Evolutionary conservation across 2,888 invertebrate genomes (phyloP).

Genomic region (Eupithecia inturbata): DNA sequence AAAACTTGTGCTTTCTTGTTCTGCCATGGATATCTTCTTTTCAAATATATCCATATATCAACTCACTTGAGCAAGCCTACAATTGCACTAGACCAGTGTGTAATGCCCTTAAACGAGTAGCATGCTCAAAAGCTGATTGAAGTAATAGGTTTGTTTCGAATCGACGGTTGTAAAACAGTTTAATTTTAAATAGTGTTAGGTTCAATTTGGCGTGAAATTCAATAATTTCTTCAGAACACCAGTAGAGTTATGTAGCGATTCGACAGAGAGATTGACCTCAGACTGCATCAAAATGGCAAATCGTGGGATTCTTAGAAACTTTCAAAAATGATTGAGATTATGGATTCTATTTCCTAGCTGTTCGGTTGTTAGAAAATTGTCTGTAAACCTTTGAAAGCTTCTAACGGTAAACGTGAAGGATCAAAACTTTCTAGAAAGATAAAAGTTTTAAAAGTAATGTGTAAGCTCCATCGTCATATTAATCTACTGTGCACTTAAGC

Average conservation of each 20-base stretch:
- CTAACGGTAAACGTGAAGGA: conserved; percentile 25
- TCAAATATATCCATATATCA: no score
- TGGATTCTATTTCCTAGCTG: neutral
- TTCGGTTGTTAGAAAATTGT: conserved; percentile 3
- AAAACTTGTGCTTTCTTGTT: no score
- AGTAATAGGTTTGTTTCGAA: conserved; percentile 56
- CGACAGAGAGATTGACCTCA: conserved; percentile 68
- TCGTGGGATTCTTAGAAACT: conserved; percentile 50
- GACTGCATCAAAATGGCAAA: conserved; percentile 44
- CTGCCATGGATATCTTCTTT: no score
- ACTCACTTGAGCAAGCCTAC: neutral
- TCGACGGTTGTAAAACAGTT: conserved; percentile 64
- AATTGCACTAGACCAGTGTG: conserved; percentile 7
- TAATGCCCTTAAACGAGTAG: conserved; percentile 39
- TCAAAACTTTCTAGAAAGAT: conserved; percentile 27
- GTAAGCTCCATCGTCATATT: conserved; percentile 35
- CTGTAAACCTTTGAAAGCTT: conserved; percentile 13
- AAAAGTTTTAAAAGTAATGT: conserved; percentile 32
- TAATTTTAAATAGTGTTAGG: conserved; percentile 61
- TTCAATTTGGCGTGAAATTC: conserved; percentile 75
- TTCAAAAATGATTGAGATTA: conserved; percentile 48
- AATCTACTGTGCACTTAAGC: conserved; percentile 49
- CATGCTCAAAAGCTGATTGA: conserved; percentile 44
- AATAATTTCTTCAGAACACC: conserved; percentile 78
- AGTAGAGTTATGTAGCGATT: conserved; percentile 73